Percentiles rank a stretch among this genome's conserved stretches.
Evolutionary conservation across 64 coral and sea anemone genomes (phyloP).

Genomic region (Montipora efflorescens): DNA sequence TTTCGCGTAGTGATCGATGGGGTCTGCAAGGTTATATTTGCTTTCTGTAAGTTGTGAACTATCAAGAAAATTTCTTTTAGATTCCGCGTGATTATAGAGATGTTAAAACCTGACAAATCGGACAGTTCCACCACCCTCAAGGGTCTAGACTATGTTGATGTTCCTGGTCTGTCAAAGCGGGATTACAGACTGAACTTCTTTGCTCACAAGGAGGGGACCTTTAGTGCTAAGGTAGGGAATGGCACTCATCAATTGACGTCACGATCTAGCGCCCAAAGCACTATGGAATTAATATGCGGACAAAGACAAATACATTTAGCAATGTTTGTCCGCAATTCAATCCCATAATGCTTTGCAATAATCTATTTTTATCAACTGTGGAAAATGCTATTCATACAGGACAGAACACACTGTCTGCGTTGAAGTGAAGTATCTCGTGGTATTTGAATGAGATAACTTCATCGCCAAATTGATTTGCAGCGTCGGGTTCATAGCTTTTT

Average conservation of each 20-base stretch:
- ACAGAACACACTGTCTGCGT: neutral
- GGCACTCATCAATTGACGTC: no score
- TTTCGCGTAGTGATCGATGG: no score
- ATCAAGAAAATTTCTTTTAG: slow-evolving; percentile 8
- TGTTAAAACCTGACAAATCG: slow-evolving; percentile 95
- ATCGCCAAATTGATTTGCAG: no score
- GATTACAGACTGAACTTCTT: slow-evolving; percentile 97
- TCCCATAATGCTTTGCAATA: no score
- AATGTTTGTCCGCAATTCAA: no score
- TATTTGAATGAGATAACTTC: no score
- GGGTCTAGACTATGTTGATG: slow-evolving; percentile 97
- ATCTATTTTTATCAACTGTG: no score
- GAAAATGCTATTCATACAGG: neutral
- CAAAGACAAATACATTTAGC: no score
- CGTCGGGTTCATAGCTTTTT: no score
- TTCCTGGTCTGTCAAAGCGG: slow-evolving; percentile 84
- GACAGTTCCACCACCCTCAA: slow-evolving; percentile 94
- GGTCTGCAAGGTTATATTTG: neutral
- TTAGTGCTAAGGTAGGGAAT: slow-evolving; percentile 84
- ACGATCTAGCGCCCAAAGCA: no score
- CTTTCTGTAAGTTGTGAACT: neutral
- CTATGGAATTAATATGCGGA: no score
- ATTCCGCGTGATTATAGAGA: slow-evolving; percentile 95
- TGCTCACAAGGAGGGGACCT: slow-evolving; percentile 94
- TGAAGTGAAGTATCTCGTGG: neutral